Base-by-base conservation (phyloP, 2,888 invertebrate genomes). In the Eristalis arbustorum region DNA sequence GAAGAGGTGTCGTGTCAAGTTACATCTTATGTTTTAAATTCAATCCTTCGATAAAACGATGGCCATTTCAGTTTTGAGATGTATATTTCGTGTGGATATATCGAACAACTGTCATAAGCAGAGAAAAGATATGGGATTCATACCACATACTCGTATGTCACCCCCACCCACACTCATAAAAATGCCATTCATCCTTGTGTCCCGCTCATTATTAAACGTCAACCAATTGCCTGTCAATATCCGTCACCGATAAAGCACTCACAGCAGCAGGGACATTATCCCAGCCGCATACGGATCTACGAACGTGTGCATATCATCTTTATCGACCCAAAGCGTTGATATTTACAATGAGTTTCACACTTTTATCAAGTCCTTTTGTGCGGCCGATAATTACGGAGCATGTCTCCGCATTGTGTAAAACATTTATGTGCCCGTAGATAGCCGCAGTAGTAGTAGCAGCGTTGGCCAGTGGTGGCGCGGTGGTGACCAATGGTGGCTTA, bases 311-410 rank as follows among this genome's bases (percentile, higher is more conserved):
- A 42, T 68, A 31, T 62, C 57, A 57, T 57, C 56, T 56, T 77
- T 57, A 64, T 77, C 77, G 63, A 77, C 57, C 62, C 22, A 64
- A 57, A 42, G 80, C 68, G 69, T 71, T 75, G 64, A 71, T 81
- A 75, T 64, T 64, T 59, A 71, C 81, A 69, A 71, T 61, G 75
- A 61, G 69, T 66, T 75, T 81, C 69, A 64, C 81, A 75, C 81
- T 81, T 66, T 81, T 81, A 75, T 75, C 81, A 75, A 75, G 61
- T 81, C 71, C 64, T 73, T 75, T 71, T 75, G 75, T 81, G 64
- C 61, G 69, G 42, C 81, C 66, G 81, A 81, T 75, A 81, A 81
- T 81, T 81, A 81, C 81, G 69, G 64, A 75, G 81, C 64, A 71
- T 75, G 64, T 75, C 69, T 74, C 74, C 75, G 75, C 73, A 80